Conservation (phyloP, 2,797 vertebrate species). For the Chiloscyllium punctatum region DNA sequence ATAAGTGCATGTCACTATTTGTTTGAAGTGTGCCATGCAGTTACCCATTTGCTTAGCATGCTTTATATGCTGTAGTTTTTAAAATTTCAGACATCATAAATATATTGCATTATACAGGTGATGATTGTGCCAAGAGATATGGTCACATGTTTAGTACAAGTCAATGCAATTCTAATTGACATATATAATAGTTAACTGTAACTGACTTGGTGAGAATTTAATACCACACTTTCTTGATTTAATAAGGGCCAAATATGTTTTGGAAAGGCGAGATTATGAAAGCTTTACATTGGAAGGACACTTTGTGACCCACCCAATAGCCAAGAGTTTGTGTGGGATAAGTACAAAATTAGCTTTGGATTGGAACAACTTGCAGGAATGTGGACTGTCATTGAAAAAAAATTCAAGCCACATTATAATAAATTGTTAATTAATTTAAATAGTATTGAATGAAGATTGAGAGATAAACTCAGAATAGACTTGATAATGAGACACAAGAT, state of each 20-base stretch:
- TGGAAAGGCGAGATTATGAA: slow-evolving; percentile 10
- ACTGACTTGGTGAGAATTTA: neutral
- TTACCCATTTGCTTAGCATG: neutral
- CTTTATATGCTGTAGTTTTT: neutral
- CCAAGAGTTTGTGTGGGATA: neutral
- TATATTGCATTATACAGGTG: neutral
- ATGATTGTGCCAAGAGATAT: neutral
- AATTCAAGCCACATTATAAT: neutral
- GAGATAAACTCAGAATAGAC: neutral
- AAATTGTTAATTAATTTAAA: neutral
- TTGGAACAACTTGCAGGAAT: neutral
- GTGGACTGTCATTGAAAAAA: neutral
- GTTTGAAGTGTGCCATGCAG: no score
- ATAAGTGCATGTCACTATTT: neutral
- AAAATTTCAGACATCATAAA: neutral
- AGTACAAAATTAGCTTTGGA: neutral
- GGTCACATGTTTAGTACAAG: neutral
- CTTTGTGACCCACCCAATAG: neutral
- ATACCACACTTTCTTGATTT: neutral
- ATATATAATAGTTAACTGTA: neutral
- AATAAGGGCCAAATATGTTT: neutral
- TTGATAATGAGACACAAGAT: neutral
- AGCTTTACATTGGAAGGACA: slow-evolving; percentile 21
- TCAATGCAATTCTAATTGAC: neutral
- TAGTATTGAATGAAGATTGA: neutral